Evolutionary conservation across 2,113 vertebrate genomes (phyloP), one percentile per base, ranked within the genome.

Genomic region (Paradoxurus hermaphroditus): DNA sequence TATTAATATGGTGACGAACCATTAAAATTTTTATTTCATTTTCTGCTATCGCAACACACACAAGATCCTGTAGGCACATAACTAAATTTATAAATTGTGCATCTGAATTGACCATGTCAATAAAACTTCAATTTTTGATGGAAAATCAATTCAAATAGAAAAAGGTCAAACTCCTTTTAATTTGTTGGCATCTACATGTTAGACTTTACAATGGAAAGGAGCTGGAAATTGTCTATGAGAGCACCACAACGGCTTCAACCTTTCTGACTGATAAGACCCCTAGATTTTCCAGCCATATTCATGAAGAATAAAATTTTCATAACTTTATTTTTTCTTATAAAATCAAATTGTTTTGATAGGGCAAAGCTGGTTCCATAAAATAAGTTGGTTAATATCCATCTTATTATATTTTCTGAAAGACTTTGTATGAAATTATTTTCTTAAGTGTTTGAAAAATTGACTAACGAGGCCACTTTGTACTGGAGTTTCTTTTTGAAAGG

Each of bases 101-200:
- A 86, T 6, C 84, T 90, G 19, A 0, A 95, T 85, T 90, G 36
- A 75, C 5, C 70, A 34, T 46, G 7, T n/a, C 39, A 96, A 34
- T 53, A 96, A 72, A 63, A 73, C 73, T 94, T 84, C 59, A 89
- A 97, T 92, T 46, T 18, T 14, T 90, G n/a, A 44, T 9, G 19
- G 1, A 86, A 73, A 95, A 91, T 39, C 91, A 29, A 29, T 91
- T 63, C 59, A 97, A 93, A 86, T 83, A 29, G 89, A 75, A 90
- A 36, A 36, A 7, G 3, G 34, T n/a, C 29, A 19, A 68, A 63
- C 0, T 23, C 6, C 56, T 13, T 86, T 56, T 15, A 86, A 44
- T 15, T 90, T 51, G 29, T 41, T 70, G 63, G 18, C n/a, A 73
- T 36, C 86, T 27, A 86, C 31, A 41, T 12, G 83, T 93, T 15